Conservation (phyloP, 2,113 vertebrate genomes). For the Choloepus hoffmanni region DNA sequence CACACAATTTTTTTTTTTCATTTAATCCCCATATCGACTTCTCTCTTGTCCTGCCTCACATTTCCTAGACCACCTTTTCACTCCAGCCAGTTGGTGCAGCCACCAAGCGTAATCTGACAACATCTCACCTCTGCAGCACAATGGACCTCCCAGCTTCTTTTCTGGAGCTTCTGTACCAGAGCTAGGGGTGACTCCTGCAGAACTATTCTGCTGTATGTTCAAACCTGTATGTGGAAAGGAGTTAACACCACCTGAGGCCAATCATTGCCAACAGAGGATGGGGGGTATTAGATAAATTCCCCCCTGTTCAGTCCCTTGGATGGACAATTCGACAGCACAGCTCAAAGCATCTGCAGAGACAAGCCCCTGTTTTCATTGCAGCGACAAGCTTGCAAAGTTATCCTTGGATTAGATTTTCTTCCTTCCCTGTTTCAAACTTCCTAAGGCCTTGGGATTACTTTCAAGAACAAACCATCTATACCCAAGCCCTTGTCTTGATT, state of each 20-base stretch:
- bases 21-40: background rate
- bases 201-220: background rate
- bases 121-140: background rate
- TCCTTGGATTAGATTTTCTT: background rate
- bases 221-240: background rate
- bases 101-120: background rate
- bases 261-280: background rate
- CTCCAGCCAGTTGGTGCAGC: background rate
- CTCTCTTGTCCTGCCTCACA: background rate
- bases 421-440: background rate
- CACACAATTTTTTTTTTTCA: background rate
- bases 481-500: background rate
- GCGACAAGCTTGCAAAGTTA: background rate
- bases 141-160: background rate
- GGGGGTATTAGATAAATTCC: too few relatives aligned
- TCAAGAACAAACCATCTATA: background rate
- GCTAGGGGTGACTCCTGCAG: too few relatives aligned
- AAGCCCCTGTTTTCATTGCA: accelerated
- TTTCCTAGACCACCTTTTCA: background rate
- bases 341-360: background rate
- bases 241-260: background rate
- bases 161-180: background rate
- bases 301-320: accelerated
- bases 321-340: background rate
- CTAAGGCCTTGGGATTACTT: background rate